Evolutionary conservation across 1,140 invertebrate genomes (phyloP).

Genomic region (Batillaria attramentaria): DNA sequence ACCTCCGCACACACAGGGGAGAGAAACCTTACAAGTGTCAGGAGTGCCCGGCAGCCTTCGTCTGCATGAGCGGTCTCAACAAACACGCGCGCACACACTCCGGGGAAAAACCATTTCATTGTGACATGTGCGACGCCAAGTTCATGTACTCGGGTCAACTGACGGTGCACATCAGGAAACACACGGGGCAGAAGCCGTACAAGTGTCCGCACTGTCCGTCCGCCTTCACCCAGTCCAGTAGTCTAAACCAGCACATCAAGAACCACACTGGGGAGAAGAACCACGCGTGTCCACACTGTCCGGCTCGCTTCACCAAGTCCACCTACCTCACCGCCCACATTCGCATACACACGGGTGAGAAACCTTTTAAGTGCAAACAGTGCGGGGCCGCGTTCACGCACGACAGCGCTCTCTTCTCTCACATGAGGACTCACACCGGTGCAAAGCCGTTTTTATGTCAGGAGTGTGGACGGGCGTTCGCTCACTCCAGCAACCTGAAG

Average conservation of each 20-base stretch:
- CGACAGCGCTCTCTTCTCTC: neutral
- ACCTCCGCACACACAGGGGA: neutral
- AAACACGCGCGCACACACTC: neutral
- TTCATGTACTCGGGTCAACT: constrained; percentile 15
- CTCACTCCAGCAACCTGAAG: neutral
- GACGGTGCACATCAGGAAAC: constrained; percentile 31
- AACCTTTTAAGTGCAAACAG: neutral
- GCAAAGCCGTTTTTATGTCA: neutral
- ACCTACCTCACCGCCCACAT: constrained; percentile 11
- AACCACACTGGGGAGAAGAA: constrained; percentile 50
- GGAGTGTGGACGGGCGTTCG: neutral
- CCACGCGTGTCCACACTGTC: constrained; percentile 38
- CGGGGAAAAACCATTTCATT: constrained; percentile 23
- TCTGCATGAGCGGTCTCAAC: neutral
- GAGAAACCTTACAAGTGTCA: constrained; percentile 1
- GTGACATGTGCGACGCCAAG: constrained; percentile 1
- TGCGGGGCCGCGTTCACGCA: neutral
- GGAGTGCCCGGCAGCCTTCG: constrained; percentile 4
- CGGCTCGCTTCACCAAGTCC: constrained; percentile 12
- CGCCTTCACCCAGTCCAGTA: constrained; percentile 33
- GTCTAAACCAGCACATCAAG: constrained; percentile 34
- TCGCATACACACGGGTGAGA: neutral
- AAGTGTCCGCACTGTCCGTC: constrained; percentile 41
- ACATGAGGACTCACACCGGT: neutral
- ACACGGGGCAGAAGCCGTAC: constrained; percentile 42